Conservation (phyloP, 2,888 invertebrate genomes). For the Physocephala rufipes region DNA sequence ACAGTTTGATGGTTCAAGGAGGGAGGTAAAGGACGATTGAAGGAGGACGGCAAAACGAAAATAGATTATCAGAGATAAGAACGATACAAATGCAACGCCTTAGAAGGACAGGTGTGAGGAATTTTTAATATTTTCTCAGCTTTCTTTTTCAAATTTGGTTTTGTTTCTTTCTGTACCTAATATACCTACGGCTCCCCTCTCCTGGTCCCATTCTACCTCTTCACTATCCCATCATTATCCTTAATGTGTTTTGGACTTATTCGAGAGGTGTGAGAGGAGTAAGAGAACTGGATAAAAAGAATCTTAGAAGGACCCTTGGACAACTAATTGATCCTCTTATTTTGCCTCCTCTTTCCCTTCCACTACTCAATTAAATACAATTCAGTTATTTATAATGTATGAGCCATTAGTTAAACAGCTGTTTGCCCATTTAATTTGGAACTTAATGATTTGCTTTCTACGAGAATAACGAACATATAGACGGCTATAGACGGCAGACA, state of each 20-base stretch:
- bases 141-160: not conserved
- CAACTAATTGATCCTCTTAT: not conserved
- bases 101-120: conserved; percentile 37
- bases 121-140: not conserved
- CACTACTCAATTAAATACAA: too few relatives aligned
- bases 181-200: too few relatives aligned
- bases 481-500: not conserved
- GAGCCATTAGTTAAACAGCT: conserved; percentile 46
- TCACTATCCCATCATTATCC: too few relatives aligned
- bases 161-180: not conserved
- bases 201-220: too few relatives aligned
- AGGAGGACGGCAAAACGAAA: too few relatives aligned
- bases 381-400: conserved; percentile 13
- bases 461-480: not conserved
- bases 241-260: not conserved
- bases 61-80: not conserved
- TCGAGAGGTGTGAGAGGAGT: not conserved
- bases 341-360: too few relatives aligned
- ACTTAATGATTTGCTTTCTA: conserved; percentile 28
- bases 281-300: not conserved
- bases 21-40: too few relatives aligned
- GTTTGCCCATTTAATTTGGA: conserved; percentile 60
- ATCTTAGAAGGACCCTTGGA: not conserved
- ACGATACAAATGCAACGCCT: conserved; percentile 24
- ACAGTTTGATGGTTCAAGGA: too few relatives aligned